Conservation (phyloP, 2,797 vertebrate genomes). For the Scolopax rusticola region DNA sequence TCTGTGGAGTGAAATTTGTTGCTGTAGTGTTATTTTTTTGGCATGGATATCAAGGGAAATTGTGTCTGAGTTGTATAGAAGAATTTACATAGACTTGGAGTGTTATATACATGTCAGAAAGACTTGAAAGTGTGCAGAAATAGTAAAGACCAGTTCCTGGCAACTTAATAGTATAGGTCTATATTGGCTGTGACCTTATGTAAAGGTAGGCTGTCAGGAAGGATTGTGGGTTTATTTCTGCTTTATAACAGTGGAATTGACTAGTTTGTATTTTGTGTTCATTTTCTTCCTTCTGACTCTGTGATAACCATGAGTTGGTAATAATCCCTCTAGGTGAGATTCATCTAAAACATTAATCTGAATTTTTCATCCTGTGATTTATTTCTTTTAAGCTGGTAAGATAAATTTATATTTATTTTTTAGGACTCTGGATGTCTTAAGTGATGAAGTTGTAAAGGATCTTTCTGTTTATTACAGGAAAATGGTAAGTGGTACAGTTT, state of each 20-base stretch:
- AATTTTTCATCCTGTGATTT: background rate
- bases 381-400: background rate
- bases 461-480: slow-evolving; percentile 91
- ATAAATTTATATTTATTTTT: background rate
- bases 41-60: background rate
- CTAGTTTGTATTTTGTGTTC: background rate
- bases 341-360: background rate
- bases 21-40: background rate
- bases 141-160: background rate
- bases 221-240: background rate
- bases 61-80: background rate
- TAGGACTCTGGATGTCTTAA: slow-evolving; percentile 94
- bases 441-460: slow-evolving; percentile 92
- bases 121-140: background rate
- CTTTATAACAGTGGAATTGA: background rate
- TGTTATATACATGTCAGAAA: background rate
- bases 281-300: background rate
- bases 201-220: background rate
- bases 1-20: background rate
- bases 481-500: slow-evolving; percentile 84
- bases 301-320: background rate
- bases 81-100: background rate
- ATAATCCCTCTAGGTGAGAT: background rate
- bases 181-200: background rate
- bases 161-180: background rate